Base-by-base conservation (phyloP, 2,797 vertebrate species). In the Etheostoma perlongum region DNA sequence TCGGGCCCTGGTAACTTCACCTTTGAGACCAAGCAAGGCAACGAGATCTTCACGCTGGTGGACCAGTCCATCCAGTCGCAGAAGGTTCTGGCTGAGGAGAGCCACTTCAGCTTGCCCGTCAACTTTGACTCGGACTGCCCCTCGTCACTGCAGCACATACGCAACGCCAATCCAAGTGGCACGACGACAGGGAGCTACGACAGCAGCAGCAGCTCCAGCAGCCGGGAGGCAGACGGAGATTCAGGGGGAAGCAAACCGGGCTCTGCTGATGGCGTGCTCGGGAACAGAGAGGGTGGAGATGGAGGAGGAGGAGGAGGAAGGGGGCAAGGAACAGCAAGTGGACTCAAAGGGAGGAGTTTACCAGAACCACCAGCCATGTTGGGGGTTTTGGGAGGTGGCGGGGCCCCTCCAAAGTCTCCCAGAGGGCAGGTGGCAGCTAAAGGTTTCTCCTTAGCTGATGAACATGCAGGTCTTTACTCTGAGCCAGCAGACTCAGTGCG, bases 1-100 rank as follows among this genome's bases (percentile, higher is more conserved):
- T 99, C 98, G 0, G 98, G 98, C n/a, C 96, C 97, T 0, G 98
- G 98, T 0, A 99, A 96, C 90, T 99, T 99, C 93, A 99, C 97
- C 72, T 99, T 99, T 12, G 98, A 99, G 88, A 99, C 98, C 1
- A 96, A 96, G 81, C 96, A 99, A 83, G 98, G 98, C 71, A 98
- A 99, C 0, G 97, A 99, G 84, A 97, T 99, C 89, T 99, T 99
- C 87, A 91, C 82, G 49, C 92, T 97, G 23, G 97, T 99, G 65
- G 98, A 99, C 89, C 92, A 92, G 7, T 96, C 97, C 55, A 99
- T 99, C 91, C 95, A 94, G 54, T 96, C 94, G 42, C 98, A 99
- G 89, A 99, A 98, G 87, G 96, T 93, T 0, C 95, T 95, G 81
- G 96, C 80, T 0, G 95, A 96, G 74, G 97, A 96, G 78, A 91